Base-by-base conservation (phyloP, 2,113 vertebrate species). In the Epinephelus lanceolatus region DNA sequence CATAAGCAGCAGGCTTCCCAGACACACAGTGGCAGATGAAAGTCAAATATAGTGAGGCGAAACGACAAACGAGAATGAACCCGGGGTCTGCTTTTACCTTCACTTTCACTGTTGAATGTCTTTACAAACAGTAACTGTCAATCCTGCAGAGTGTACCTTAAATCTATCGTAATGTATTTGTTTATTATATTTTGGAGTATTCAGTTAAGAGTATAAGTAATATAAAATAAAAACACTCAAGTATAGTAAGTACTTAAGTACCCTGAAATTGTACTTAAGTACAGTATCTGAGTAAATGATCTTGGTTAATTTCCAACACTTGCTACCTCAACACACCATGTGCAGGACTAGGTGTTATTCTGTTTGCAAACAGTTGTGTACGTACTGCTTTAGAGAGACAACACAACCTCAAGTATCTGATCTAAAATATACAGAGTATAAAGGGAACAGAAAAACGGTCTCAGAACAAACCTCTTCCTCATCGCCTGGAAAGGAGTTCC, bases 401-500 rank as follows among this genome's bases (percentile, higher is more conserved):
- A 27, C 17, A 53, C 51, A 18, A 18, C 6, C 17, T 53, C 4
- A 7, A 33, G 6, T n/a, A 57, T 68, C 33, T 65, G n/a, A 15
- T 77, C 14, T 53, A 27, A 21, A 14, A 47, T 40, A 2, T 11
- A 63, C 1, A 25, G 23, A 73, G 14, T 2, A 55, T 4, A 49
- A 19, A 12, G 25, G 23, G 18, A 17, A n/a, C 19, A 65, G 19
- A 27, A 61, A 52, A 19, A 62, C 12, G 10, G 25, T 19, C 65
- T 40, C 25, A 68, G 17, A 70, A 74, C 91, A 82, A 37, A 96
- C 95, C 92, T 94, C 88, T 49, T 89, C 85, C 30, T 90, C 83
- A 5, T 93, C 81, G n/a, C 75, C 87, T 49, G 85, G 80, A 68
- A 84, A 84, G 42, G 85, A 84, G 60, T 80, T 90, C 83, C 86